Base-by-base conservation (phyloP, 2,888 invertebrate species). In the Epinotia demarniana region DNA sequence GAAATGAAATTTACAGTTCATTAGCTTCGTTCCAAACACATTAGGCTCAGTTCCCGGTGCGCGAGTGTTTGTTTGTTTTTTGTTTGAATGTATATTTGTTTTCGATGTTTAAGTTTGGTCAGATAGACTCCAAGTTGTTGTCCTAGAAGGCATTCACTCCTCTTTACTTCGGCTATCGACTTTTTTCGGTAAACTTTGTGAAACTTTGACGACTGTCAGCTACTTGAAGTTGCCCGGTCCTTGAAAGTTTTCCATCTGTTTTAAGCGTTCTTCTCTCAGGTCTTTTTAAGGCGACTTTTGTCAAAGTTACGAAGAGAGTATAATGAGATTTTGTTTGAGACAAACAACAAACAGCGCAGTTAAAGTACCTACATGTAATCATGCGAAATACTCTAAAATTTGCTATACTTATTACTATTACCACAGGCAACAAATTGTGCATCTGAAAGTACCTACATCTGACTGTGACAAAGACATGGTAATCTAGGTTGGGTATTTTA, bases 231-330 rank as follows among this genome's bases (percentile, higher is more conserved):
- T 58, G 33, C 12, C 18, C 16, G 12, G 69, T 69, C 58, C 69
- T 69, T 60, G 46, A 69, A 23, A 60, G 46, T 69, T 69, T 58
- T 0, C 23, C 46, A 46, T 60, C 69, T 69, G 69, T 60, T 69
- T 69, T 46, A 69, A 69, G 19, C 39, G 67, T 60, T n/a, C 23
- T 27, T 27, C 60, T 27, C 27, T 60, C 60, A 16, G n/a, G 43
- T 58, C 58, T 58, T 69, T 69, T 69, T 60, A 69, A 69, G 43
- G 23, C 12, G 43, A 58, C 27, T 60, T 46, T 58, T 60, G 58
- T 46, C 58, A 60, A 39, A 33, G 68, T 43, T 58, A 16, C 19
- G 11, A 43, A 19, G 61, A 33, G 33, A 33, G 23, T 23, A 12
- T 61, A 33, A 61, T 61, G 27, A 58, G 58, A 23, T 23, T 19